These are phyloP conservation scores for Liolophura sinensis DNA, from an alignment of 1,140 invertebrate genomes.

Conservation along the genomic window DNA sequence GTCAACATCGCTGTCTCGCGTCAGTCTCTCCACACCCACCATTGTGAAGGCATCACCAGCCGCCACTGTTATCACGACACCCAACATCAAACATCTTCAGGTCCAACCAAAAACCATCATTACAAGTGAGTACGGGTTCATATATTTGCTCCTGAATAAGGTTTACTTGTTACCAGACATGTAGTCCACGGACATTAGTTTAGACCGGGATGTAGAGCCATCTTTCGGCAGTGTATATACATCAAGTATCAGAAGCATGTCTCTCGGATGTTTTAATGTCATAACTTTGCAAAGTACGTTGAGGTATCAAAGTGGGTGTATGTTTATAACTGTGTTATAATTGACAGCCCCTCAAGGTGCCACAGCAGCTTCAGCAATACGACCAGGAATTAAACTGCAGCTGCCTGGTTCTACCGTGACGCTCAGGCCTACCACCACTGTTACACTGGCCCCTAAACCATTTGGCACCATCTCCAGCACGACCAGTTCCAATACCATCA, in stretches of 20 bases:
- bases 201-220: too few species aligned
- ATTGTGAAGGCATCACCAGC: constrained; percentile 18
- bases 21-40: constrained; percentile 18
- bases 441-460: constrained; percentile 52
- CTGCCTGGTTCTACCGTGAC: constrained; percentile 38
- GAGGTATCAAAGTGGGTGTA: neutral
- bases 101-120: constrained; percentile 46
- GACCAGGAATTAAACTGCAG: constrained; percentile 42
- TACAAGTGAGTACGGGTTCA: constrained; percentile 15
- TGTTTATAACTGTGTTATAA: neutral
- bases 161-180: too few species aligned
- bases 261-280: too few species aligned
- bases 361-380: constrained; percentile 14
- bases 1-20: neutral
- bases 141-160: too few species aligned
- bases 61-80: constrained; percentile 31
- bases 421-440: constrained; percentile 25
- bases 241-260: too few species aligned
- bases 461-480: constrained; percentile 56
- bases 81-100: constrained; percentile 38
- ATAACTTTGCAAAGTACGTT: too few species aligned
- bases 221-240: too few species aligned
- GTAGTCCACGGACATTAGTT: too few species aligned
- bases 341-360: constrained; percentile 7
- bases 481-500: constrained; percentile 65